Base-by-base conservation (phyloP, 1,140 invertebrate species). In the Halesus radiatus region DNA sequence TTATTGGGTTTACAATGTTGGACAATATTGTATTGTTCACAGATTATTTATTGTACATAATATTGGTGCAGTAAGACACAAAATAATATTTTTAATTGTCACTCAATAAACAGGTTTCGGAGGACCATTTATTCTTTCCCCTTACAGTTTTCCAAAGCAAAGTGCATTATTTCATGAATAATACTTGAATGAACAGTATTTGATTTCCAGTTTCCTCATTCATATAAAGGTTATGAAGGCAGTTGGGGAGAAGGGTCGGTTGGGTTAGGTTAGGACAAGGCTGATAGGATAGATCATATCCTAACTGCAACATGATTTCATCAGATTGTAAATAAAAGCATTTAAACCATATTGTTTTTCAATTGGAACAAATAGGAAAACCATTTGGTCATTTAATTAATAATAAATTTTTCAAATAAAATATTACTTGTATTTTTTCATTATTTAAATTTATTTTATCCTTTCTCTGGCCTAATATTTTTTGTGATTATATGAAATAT, bases 401-500 rank as follows among this genome's bases (percentile, higher is more conserved):
- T 73, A 73, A 73, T 74, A 56, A 53, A 74, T 56, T 56, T 74
- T 74, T 54, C 66, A 54, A 53, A 54, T 53, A 56, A 74, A 74
- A 74, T 54, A 74, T 76, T 76, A 20, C 32, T 78, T 56, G 32
- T 45, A 50, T 78, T 74, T 79, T 83, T 83, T 70, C 68, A 79
- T 80, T 75, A 79, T 79, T 78, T 70, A 58, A 79, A 80, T 66
- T 81, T 81, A 83, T 79, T 83, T 83, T 73, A 80, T 60, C 78
- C 73, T 80, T 77, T 78, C 74, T 83, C 81, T 78, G 81, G 81
- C 81, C 81, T 83, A 83, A 76, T 78, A 83, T 78, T 78, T 82
- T 82, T 83, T 83, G 81, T 83, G 80, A 80, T 83, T 80, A 79
- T 76, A 83, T 80, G 29, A 80, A 81, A 83, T 79, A 80, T 83